These are phyloP conservation scores for Eulimnadia texana DNA, from an alignment of 1,140 invertebrate species.

Conservation along the genomic window DNA sequence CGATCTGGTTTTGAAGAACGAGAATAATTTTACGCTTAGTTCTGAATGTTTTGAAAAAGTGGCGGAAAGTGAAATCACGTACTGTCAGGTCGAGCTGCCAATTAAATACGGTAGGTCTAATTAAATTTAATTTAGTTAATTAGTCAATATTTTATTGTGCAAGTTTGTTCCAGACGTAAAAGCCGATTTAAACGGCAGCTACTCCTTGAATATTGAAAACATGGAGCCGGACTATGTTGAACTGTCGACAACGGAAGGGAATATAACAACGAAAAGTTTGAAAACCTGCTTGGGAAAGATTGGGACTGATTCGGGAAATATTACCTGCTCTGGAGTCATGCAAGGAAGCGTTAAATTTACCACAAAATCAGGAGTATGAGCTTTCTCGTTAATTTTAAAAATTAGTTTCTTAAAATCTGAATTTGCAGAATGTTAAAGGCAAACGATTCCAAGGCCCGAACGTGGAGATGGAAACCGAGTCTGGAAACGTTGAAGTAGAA, in stretches of 20 bases:
- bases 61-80: background rate
- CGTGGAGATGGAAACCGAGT: background rate
- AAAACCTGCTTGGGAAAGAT: background rate
- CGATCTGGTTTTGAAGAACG: background rate
- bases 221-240: background rate
- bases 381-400: background rate
- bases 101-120: slow-evolving; percentile 1
- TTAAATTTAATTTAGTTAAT: background rate
- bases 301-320: background rate
- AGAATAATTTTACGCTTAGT: background rate
- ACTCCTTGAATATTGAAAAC: background rate
- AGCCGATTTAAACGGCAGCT: background rate
- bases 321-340: background rate
- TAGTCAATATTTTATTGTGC: background rate
- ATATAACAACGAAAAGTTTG: slow-evolving; percentile 1
- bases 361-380: background rate
- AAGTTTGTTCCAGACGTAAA: background rate
- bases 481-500: slow-evolving; percentile 3
- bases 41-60: background rate
- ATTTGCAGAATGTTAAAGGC: slow-evolving; percentile 7
- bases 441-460: slow-evolving; percentile 12
- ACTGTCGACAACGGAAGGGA: background rate
- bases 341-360: background rate
- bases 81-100: background rate
- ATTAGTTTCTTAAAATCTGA: background rate